These are phyloP conservation scores for Tokudaia tokunoshimensis DNA, from an alignment of 2,797 vertebrate genomes.

Conservation along the genomic window DNA sequence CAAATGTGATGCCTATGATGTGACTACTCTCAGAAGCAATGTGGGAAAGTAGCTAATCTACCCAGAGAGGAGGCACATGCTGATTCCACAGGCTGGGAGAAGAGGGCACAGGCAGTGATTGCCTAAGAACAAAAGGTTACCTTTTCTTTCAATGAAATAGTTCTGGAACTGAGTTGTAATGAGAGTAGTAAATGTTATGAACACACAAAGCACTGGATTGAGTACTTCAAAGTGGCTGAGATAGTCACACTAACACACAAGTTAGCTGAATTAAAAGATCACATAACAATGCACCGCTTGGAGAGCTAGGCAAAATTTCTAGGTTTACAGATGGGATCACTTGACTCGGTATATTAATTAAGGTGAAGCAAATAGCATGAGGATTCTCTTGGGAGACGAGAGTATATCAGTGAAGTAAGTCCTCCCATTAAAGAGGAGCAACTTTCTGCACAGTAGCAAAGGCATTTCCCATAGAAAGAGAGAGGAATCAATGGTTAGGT, in stretches of 20 bases:
- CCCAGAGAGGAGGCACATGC: not conserved
- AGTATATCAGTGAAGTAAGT: not conserved
- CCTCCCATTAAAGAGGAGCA: not conserved
- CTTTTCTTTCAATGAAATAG: not conserved
- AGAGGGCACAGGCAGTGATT: not conserved
- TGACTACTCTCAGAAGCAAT: not conserved
- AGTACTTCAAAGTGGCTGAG: not conserved
- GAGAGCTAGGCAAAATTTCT: not conserved
- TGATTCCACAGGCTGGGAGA: not conserved
- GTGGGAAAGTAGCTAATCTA: not conserved
- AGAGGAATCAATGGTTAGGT: slow-evolving; percentile 21
- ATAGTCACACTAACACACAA: not conserved
- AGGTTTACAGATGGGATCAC: not conserved
- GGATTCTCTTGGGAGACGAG: not conserved
- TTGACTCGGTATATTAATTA: not conserved
- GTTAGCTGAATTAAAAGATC: not conserved
- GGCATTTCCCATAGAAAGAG: not conserved
- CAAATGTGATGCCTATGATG: not conserved
- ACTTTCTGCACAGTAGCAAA: not conserved
- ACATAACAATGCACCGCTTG: not conserved
- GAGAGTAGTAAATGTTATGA: not conserved
- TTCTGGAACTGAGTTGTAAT: not conserved
- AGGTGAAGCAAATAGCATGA: not conserved
- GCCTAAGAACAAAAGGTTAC: too few relatives aligned
- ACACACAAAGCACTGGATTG: not conserved